Evolutionary conservation across 2,113 vertebrate genomes (phyloP), one percentile per base, ranked within the genome.

Genomic region (Artemisiospiza belli): DNA sequence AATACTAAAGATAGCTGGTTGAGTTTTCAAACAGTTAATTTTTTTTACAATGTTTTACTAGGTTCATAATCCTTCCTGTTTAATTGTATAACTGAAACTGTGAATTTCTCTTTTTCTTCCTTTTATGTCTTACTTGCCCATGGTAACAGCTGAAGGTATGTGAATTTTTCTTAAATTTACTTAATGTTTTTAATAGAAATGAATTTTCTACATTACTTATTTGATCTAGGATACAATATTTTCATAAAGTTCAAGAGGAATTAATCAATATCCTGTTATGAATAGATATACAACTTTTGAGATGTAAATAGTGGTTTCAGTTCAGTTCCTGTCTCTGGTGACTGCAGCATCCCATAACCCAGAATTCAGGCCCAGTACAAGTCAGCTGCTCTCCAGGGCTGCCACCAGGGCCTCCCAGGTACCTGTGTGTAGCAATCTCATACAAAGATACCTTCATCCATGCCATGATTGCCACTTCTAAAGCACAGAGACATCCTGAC

Each of bases 91-190:
- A 92, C 43, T 81, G 19, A 88, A 78, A 75, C 6, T 61, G 15
- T 82, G 12, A 13, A 67, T 95, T 75, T 92, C 46, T 92, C 11
- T 95, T 96, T 90, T 91, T 74, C 19, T 80, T 74, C 25, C 57
- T 86, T 84, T 91, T 63, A 11, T 30, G 41, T 79, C 64, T 35
- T 63, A 31, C 46, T 66, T 83, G 63, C 44, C 35, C 1, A 0
- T 68, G 85, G 57, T n/a, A 68, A 90, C 92, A 97, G 95, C 85
- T 78, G 95, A 96, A 93, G 95, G 96, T 97, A 95, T 14, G 93
- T 94, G 58, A 31, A 10, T 64, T 89, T 81, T 61, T 78, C 51
- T 46, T 87, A 78, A 14, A 67, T 67, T 87, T 58, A 69, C 25
- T 73, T 75, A 41, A 11, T 44, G 37, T 47, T 92, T 74, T 58